Evolutionary conservation across 2,113 vertebrate species (phyloP).

Genomic region (Crotalus helleri): DNA sequence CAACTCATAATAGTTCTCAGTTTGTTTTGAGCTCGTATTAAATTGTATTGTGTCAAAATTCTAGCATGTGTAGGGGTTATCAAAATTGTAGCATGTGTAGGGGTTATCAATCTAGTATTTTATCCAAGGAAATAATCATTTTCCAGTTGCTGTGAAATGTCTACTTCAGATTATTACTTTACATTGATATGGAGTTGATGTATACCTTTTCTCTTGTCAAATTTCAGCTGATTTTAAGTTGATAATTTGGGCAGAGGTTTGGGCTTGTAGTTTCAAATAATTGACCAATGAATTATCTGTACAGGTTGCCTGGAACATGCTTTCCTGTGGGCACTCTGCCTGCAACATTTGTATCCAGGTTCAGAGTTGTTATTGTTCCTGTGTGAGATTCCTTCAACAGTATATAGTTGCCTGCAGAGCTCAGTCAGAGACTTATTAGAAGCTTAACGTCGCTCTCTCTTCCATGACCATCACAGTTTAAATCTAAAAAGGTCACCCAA

Average conservation of each 20-base stretch:
- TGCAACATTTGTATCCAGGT: neutral
- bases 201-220: neutral
- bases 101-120: neutral
- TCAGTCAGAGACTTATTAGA: constrained; percentile 5
- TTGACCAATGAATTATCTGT: neutral
- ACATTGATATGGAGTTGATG: neutral
- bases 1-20: neutral
- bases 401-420: neutral
- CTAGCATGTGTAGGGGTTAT: neutral
- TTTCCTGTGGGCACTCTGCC: neutral
- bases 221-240: neutral
- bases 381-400: neutral
- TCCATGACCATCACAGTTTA: constrained; percentile 42
- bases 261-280: neutral
- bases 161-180: neutral
- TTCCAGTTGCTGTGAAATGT: neutral
- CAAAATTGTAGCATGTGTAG: neutral
- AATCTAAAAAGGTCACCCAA: constrained; percentile 57
- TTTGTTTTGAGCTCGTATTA: neutral
- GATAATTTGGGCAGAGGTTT: neutral
- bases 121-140: too few species aligned
- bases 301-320: neutral
- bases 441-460: constrained; percentile 25
- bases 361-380: neutral
- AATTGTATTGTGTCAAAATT: neutral